phyloP scores from a whole-genome alignment of 1,140 invertebrate species.

The Pararge aegeria region DNA sequence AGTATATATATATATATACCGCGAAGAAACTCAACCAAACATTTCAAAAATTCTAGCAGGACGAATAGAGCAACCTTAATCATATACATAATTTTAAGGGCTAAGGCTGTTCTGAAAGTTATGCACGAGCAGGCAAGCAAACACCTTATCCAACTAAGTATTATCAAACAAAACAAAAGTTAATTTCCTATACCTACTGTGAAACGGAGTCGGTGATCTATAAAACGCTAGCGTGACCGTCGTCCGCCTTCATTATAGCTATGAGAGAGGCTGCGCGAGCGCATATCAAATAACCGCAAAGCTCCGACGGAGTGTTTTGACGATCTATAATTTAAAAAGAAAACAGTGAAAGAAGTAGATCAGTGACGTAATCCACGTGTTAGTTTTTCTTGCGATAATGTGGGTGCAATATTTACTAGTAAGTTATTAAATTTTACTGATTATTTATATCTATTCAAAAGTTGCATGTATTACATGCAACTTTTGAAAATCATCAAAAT shows the following conservation, averaged over 20 bases:
- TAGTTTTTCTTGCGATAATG: constrained; percentile 19
- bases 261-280: constrained; percentile 37
- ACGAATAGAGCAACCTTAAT: too few species aligned
- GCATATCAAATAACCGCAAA: constrained; percentile 21
- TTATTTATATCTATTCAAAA: background rate
- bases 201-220: constrained; percentile 53
- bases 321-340: constrained; percentile 14
- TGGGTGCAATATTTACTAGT: constrained; percentile 15
- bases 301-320: constrained; percentile 3
- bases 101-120: constrained; percentile 36
- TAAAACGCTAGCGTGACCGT: constrained; percentile 53
- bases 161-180: constrained; percentile 58
- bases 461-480: too few species aligned
- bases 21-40: too few species aligned
- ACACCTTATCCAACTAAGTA: constrained; percentile 54
- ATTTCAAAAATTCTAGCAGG: too few species aligned
- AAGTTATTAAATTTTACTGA: constrained; percentile 7
- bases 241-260: constrained; percentile 53
- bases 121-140: constrained; percentile 38
- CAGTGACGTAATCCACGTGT: constrained; percentile 12
- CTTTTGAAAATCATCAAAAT: too few species aligned
- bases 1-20: too few species aligned
- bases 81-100: background rate
- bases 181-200: constrained; percentile 49
- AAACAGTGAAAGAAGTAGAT: constrained; percentile 8